Evolutionary conservation across 2,113 vertebrate species (phyloP).

Genomic region (Panthera tigris): DNA sequence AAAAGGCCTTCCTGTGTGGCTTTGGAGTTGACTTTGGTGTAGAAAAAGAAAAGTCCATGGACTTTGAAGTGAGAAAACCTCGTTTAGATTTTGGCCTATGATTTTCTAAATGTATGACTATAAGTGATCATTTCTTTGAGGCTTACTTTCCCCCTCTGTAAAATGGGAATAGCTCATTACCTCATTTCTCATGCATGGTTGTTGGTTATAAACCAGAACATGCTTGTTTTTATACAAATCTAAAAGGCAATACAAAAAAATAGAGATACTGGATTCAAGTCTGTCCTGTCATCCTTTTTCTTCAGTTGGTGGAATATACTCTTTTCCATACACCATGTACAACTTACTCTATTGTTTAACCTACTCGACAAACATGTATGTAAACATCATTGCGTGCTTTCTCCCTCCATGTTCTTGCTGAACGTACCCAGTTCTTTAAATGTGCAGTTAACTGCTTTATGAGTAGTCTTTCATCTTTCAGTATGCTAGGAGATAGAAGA

Average conservation of each 20-base stretch:
- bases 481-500: neutral
- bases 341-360: neutral
- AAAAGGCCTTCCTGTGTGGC: neutral
- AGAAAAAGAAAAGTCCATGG: neutral
- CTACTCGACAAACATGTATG: neutral
- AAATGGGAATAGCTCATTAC: neutral
- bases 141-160: neutral
- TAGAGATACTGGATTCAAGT: neutral
- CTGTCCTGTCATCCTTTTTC: neutral
- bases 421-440: neutral
- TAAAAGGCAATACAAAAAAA: neutral
- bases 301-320: neutral
- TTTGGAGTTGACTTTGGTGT: neutral
- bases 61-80: neutral
- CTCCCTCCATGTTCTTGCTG: neutral
- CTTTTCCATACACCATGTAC: neutral
- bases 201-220: neutral
- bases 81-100: neutral
- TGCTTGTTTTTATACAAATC: neutral
- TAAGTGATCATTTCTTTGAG: neutral
- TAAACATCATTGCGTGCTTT: neutral
- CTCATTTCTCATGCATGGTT: neutral
- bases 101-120: neutral
- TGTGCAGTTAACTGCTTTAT: neutral
- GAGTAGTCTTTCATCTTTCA: neutral